Conservation (phyloP, 2,888 invertebrate species). For the Pardosa pseudoannulata region DNA sequence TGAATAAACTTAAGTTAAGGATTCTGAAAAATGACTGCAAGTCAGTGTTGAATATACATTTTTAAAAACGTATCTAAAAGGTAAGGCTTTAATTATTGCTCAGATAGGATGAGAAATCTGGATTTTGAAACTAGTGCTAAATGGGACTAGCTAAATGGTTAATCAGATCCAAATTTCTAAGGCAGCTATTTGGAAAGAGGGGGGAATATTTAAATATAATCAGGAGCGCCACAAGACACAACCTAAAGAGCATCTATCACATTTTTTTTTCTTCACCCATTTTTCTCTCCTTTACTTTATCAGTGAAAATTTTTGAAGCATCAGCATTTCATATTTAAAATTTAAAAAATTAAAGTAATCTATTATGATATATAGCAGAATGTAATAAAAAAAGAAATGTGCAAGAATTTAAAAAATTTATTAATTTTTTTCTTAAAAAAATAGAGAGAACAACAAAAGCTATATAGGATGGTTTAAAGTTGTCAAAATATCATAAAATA, state of each 20-base stretch:
- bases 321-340: too few relatives aligned
- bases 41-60: conserved; percentile 57
- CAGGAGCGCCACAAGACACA: conserved; percentile 13
- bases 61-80: conserved; percentile 68
- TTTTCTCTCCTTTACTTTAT: too few relatives aligned
- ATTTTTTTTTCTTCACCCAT: not conserved
- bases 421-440: too few relatives aligned
- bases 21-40: conserved; percentile 35
- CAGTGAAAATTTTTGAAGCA: too few relatives aligned
- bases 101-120: conserved; percentile 70
- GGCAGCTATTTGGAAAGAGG: conserved; percentile 47
- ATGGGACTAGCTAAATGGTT: conserved; percentile 52
- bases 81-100: conserved; percentile 73
- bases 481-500: not conserved
- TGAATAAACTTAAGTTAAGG: conserved; percentile 1
- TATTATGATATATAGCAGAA: too few relatives aligned
- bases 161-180: conserved; percentile 66
- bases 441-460: conserved; percentile 3
- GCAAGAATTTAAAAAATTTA: too few relatives aligned
- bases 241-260: not conserved
- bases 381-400: too few relatives aligned
- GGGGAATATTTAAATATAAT: conserved; percentile 16
- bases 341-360: too few relatives aligned
- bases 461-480: not conserved
- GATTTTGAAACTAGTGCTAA: conserved; percentile 67